phyloP scores from a whole-genome alignment of 2,888 invertebrate genomes.

The Caenorhabditis angaria region DNA sequence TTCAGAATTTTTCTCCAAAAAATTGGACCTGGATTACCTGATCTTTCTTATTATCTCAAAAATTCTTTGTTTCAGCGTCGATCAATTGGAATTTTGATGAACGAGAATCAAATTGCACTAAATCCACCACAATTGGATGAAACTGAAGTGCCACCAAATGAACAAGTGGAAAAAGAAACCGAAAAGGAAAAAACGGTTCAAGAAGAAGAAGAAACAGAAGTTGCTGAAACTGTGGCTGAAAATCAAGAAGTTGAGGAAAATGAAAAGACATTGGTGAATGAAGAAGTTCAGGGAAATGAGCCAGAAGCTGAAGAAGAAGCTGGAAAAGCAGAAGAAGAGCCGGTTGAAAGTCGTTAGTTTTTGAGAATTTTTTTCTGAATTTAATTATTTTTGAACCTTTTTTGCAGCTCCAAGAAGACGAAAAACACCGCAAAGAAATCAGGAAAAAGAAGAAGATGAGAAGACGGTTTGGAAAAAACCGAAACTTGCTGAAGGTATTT shows the following conservation, averaged over 20 bases:
- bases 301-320: not conserved
- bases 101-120: slow-evolving; percentile 16
- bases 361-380: not conserved
- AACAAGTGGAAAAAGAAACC: slow-evolving; percentile 4
- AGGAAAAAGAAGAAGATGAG: slow-evolving; percentile 15
- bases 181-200: slow-evolving; percentile 5
- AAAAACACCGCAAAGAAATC: slow-evolving; percentile 11
- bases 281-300: not conserved
- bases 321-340: not conserved
- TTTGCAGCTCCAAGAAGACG: slow-evolving; percentile 23
- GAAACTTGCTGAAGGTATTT: slow-evolving; percentile 12
- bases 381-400: not conserved
- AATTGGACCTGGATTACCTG: not conserved
- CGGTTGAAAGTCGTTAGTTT: not conserved
- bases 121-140: slow-evolving; percentile 18
- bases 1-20: too few species aligned
- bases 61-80: slow-evolving; percentile 12
- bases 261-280: not conserved
- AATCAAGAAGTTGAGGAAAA: not conserved
- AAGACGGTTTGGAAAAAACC: slow-evolving; percentile 32
- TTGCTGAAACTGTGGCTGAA: not conserved
- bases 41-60: not conserved
- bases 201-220: not conserved
- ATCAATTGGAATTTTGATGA: slow-evolving; percentile 23
- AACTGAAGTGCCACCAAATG: slow-evolving; percentile 12